Percentiles rank a stretch among this genome's conserved stretches.
Conservation (phyloP, 1,140 invertebrate genomes). For the Drosophila mayri region DNA sequence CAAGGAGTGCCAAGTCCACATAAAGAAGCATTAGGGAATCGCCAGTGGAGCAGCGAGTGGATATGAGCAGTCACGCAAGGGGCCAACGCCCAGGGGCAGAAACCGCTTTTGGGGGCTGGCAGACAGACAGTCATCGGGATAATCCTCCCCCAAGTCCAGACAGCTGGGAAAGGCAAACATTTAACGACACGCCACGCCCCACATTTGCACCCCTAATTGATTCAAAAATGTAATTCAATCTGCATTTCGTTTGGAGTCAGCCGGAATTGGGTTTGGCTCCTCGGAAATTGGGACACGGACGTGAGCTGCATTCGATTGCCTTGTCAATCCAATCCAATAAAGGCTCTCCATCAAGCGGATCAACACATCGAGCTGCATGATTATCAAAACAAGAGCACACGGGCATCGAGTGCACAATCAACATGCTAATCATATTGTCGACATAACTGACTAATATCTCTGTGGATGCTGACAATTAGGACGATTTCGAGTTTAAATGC, state of each 20-base stretch:
- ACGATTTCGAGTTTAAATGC: constrained; percentile 15
- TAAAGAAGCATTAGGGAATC: constrained; percentile 61
- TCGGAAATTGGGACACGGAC: constrained; percentile 17
- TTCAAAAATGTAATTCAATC: constrained; percentile 67
- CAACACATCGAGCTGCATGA: constrained; percentile 25
- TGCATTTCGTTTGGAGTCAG: constrained; percentile 45
- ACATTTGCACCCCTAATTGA: constrained; percentile 62
- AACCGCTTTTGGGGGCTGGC: constrained; percentile 48
- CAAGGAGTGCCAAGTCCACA: constrained; percentile 22
- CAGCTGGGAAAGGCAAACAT: constrained; percentile 50
- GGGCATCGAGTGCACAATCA: constrained; percentile 21
- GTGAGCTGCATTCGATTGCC: constrained; percentile 28
- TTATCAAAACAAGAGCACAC: constrained; percentile 18
- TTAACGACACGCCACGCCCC: constrained; percentile 48
- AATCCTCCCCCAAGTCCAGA: constrained; percentile 31
- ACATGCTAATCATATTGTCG: constrained; percentile 32
- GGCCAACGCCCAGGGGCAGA: constrained; percentile 51
- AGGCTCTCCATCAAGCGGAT: constrained; percentile 8
- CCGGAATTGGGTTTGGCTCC: constrained; percentile 29
- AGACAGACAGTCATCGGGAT: constrained; percentile 26
- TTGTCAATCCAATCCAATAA: constrained; percentile 24
- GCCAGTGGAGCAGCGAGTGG: constrained; percentile 11
- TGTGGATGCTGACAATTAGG: constrained; percentile 41
- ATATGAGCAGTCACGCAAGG: constrained; percentile 56
- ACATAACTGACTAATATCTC: constrained; percentile 23